Evolutionary conservation across 2,797 vertebrate genomes (phyloP).

Genomic region (Pteronotus mesoamericanus): DNA sequence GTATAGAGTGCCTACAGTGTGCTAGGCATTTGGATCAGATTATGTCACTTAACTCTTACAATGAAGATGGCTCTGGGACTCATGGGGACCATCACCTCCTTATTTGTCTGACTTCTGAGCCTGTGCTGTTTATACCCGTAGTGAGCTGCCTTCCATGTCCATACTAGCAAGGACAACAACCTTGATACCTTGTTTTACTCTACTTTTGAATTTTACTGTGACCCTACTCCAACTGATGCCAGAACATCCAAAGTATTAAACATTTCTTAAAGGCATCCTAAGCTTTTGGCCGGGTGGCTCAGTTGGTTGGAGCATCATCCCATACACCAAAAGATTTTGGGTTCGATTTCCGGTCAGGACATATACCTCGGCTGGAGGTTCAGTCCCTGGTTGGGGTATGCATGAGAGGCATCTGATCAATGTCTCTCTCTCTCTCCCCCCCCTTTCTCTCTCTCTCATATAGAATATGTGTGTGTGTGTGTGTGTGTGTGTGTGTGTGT

Average conservation of each 20-base stretch:
- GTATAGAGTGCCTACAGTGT: background rate
- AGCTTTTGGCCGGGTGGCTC: background rate
- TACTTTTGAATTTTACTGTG: background rate
- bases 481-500: too few species aligned
- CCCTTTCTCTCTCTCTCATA: too few species aligned
- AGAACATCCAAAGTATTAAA: background rate
- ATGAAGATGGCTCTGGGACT: background rate
- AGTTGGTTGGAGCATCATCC: background rate
- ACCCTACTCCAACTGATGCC: background rate
- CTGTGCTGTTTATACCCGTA: background rate
- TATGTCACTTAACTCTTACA: background rate
- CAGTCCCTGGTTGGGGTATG: background rate
- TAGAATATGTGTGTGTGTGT: too few species aligned
- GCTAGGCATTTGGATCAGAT: background rate
- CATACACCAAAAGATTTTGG: background rate
- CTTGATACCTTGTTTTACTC: background rate
- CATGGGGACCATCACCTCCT: background rate
- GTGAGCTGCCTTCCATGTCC: background rate
- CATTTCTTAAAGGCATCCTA: slow-evolving; percentile 6
- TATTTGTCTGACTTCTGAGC: background rate
- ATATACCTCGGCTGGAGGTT: background rate
- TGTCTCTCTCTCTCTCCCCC: background rate
- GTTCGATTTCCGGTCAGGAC: background rate
- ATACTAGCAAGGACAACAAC: background rate
- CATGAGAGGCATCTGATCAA: background rate